Evolutionary conservation across 2,888 invertebrate genomes (phyloP), one percentile per base, ranked within the genome.

Genomic region (Sphaerophoria taeniata): DNA sequence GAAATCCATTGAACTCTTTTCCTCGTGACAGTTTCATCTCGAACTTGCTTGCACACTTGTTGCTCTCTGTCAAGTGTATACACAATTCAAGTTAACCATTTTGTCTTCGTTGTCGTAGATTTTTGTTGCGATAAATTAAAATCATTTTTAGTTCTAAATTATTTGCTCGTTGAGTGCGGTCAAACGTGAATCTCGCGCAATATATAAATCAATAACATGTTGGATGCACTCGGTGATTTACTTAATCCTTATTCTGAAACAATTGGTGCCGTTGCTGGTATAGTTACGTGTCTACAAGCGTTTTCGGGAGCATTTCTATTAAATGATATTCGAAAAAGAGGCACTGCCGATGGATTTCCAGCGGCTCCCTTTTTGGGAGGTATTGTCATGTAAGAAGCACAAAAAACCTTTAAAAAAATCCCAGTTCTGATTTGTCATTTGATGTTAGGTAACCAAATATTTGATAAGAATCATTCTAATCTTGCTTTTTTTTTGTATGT

Each of bases 281-380:
- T 96, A 80, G 94, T 96, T 43, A 97, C 97, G 39, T 95, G 96
- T 88, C 94, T 94, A 0, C 97, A 97, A 91, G 97, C 97, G 93
- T 95, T 97, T 89, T 94, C 97, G 43, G 97, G 97, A 89, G 93
- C 93, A 90, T 94, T 96, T 89, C 93, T 96, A 81, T 95, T 96
- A 90, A 94, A 94, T 90, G 95, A 96, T 89, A 95, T 97, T 83
- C 94, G 95, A 86, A 94, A 94, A 89, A 95, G 95, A 89, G 94
- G 94, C 16, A 93, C 92, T 88, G 95, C 96, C 0, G 93, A 93
- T 88, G 94, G 94, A 73, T 93, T 95, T 85, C 94, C 95, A 58
- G 93, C 95, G 36, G 94, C 94, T 90, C 96, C 96, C 0, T 97
- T 97, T 91, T 90, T 96, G 58, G 96, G 96, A 51, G 97, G 96